Conservation (phyloP, 1,140 invertebrate genomes). For the Pinna nobilis region DNA sequence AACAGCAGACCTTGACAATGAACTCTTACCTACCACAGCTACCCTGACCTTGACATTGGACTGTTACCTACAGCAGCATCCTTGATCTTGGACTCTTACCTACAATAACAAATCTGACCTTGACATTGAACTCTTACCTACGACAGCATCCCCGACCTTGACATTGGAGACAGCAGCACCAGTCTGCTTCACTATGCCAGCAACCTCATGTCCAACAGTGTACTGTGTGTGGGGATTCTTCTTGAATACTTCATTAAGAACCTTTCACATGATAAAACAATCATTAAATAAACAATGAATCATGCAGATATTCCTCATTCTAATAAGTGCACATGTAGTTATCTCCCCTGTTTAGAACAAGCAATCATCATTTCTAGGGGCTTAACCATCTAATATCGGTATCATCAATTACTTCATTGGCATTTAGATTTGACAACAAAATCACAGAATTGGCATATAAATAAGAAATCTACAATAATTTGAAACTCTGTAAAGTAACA, state of each 20-base stretch:
- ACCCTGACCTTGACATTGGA: background rate
- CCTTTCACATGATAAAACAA: constrained; percentile 16
- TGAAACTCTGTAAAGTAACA: background rate
- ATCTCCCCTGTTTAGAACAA: too few relatives aligned
- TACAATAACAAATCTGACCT: background rate
- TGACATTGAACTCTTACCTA: constrained; percentile 68
- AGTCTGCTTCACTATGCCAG: constrained; percentile 72
- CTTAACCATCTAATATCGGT: too few relatives aligned
- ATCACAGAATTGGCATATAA: too few relatives aligned
- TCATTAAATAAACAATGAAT: background rate
- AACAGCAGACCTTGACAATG: background rate
- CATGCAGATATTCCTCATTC: too few relatives aligned
- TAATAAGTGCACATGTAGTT: too few relatives aligned
- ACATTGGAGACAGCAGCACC: constrained; percentile 74
- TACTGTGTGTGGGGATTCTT: constrained; percentile 59
- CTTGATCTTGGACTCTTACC: background rate
- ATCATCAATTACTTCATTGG: too few relatives aligned
- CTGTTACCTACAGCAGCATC: too few relatives aligned
- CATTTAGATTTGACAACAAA: too few relatives aligned
- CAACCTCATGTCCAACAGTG: constrained; percentile 74
- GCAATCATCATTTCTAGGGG: too few relatives aligned
- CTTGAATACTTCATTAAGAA: constrained; percentile 59
- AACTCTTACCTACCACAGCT: background rate
- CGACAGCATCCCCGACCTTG: constrained; percentile 74
- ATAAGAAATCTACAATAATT: background rate